Conservation (phyloP, 2,888 invertebrate genomes). For the Lithophane leautieri region DNA sequence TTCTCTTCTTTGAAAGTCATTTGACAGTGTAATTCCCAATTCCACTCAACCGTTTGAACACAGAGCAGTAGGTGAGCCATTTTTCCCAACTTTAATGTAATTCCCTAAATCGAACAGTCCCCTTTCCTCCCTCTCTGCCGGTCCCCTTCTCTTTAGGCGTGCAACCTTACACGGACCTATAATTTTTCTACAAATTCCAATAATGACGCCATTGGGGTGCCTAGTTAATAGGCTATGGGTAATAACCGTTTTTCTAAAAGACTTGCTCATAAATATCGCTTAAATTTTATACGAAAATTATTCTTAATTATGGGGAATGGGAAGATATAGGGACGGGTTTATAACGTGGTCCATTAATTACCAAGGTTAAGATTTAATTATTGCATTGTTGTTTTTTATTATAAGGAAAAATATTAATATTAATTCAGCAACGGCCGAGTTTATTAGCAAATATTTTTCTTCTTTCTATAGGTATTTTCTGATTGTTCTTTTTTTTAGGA, state of each 20-base stretch:
- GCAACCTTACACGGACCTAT: conserved; percentile 49
- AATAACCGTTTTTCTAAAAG: conserved; percentile 57
- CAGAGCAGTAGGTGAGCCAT: background rate
- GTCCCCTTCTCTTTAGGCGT: conserved; percentile 55
- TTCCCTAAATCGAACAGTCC: background rate
- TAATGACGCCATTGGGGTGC: conserved; percentile 45
- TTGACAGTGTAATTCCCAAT: background rate
- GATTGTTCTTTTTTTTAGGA: background rate
- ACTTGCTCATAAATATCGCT: conserved; percentile 27
- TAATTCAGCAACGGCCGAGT: background rate
- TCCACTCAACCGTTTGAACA: background rate
- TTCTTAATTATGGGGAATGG: conserved; percentile 6
- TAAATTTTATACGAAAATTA: conserved; percentile 16
- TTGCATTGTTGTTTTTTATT: background rate
- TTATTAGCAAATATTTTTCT: background rate
- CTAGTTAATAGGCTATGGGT: conserved; percentile 45
- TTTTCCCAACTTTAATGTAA: conserved; percentile 21
- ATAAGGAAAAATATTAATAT: background rate
- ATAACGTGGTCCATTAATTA: background rate
- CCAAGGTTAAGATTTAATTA: too few relatives aligned
- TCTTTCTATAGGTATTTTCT: too few relatives aligned
- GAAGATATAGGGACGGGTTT: background rate
- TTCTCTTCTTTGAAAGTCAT: background rate
- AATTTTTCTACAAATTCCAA: conserved; percentile 63
- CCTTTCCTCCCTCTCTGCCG: conserved; percentile 16